Conservation (phyloP, 92 coral and sea anemone genomes). For the Paragorgia papillata region DNA sequence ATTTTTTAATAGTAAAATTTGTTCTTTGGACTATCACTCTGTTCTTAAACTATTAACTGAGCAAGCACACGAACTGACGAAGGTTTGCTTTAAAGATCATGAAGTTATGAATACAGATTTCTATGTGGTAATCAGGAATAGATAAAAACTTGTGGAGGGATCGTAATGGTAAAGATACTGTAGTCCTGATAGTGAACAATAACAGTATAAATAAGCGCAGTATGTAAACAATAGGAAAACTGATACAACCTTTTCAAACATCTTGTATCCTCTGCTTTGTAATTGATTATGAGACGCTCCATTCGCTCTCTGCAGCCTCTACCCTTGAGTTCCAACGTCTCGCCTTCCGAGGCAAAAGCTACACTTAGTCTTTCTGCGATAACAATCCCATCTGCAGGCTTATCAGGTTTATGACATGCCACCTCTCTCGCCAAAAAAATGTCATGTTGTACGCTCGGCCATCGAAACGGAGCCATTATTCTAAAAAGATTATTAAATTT, state of each 20-base stretch:
- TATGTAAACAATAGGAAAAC: no score
- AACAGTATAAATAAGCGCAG: no score
- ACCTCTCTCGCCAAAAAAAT: slow-evolving; percentile 51
- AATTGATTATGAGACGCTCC: slow-evolving; percentile 42
- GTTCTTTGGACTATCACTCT: no score
- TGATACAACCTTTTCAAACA: slow-evolving; percentile 26
- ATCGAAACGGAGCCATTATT: slow-evolving; percentile 51
- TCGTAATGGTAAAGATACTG: no score
- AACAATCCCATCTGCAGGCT: slow-evolving; percentile 40
- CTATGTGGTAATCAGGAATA: no score
- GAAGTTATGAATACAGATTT: no score
- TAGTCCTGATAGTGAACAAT: no score
- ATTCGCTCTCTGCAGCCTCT: slow-evolving; percentile 46
- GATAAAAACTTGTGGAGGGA: no score
- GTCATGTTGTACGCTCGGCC: slow-evolving; percentile 48
- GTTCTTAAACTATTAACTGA: no score
- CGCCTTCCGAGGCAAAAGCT: slow-evolving; percentile 24
- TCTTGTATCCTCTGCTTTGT: slow-evolving; percentile 45
- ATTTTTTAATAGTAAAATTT: slow-evolving; percentile 9
- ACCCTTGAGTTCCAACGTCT: slow-evolving; percentile 43
- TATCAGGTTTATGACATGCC: slow-evolving; percentile 39
- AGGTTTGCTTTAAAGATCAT: no score
- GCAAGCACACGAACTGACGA: no score
- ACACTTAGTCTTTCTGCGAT: slow-evolving; percentile 26
- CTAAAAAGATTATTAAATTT: no score